A percentile compares a stretch with the other conserved stretches of the same genome.
Conservation (phyloP, 2,113 vertebrate species). For the Cacatua alba region DNA sequence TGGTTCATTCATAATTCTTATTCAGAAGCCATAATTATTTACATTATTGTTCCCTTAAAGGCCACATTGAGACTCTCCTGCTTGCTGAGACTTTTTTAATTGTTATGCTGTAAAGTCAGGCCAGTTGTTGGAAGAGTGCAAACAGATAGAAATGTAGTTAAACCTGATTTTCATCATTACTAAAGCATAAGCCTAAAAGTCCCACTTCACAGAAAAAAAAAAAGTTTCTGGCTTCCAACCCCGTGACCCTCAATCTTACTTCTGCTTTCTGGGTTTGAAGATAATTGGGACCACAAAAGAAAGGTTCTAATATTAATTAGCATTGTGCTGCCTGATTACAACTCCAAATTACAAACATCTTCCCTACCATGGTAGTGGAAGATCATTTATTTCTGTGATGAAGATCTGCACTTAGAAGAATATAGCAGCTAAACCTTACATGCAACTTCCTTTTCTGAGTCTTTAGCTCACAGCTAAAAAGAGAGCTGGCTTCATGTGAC, state of each 20-base stretch:
- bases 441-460: background rate
- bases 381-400: background rate
- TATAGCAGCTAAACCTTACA: background rate
- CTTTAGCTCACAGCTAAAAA: background rate
- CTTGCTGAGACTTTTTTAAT: background rate
- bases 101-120: background rate
- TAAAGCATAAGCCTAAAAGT: background rate
- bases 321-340: background rate
- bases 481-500: background rate
- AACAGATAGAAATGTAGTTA: conserved; percentile 25
- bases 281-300: background rate
- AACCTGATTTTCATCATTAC: conserved; percentile 52
- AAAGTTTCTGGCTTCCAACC: background rate
- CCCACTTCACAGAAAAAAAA: background rate
- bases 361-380: background rate
- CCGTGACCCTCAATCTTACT: background rate
- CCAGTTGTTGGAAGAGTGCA: background rate
- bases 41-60: background rate
- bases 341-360: background rate
- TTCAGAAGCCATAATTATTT: conserved; percentile 18
- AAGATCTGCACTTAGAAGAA: background rate
- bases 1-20: conserved; percentile 4
- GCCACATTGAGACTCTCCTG: background rate
- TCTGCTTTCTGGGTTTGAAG: background rate
- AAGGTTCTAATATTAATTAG: background rate